Conservation (phyloP, 2,113 vertebrate genomes). For the Xyliphius kryptos region DNA sequence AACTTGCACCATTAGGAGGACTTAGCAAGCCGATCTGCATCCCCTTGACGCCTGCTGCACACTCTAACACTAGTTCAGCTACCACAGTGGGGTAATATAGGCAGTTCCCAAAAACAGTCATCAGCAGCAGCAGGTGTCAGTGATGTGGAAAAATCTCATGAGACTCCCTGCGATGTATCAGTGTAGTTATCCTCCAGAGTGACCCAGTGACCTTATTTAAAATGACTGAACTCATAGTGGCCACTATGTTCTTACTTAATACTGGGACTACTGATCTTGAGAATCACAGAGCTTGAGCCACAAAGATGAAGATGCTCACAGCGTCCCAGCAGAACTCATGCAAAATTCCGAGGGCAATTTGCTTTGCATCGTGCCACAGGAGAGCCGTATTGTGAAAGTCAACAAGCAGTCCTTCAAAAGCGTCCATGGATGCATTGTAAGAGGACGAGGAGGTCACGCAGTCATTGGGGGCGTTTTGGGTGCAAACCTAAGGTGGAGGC, state of each 20-base stretch:
- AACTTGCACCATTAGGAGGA: no score
- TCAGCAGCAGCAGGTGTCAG: slow-evolving; percentile 31
- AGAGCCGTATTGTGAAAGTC: slow-evolving; percentile 37
- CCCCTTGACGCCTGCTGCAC: slow-evolving; percentile 22
- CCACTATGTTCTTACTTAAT: no score
- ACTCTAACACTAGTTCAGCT: slow-evolving; percentile 54
- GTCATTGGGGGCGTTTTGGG: slow-evolving; percentile 36
- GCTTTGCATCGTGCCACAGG: slow-evolving; percentile 38
- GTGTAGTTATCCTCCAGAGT: not conserved
- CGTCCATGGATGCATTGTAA: slow-evolving; percentile 23
- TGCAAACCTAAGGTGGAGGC: slow-evolving; percentile 60
- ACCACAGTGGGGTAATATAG: slow-evolving; percentile 41
- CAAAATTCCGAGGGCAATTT: slow-evolving; percentile 35
- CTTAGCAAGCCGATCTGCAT: not conserved
- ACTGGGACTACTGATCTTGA: no score
- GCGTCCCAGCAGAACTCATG: no score
- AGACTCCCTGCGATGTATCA: slow-evolving; percentile 16
- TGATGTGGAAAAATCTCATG: slow-evolving; percentile 35
- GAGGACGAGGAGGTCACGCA: slow-evolving; percentile 30
- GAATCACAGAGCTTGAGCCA: no score
- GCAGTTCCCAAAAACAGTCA: slow-evolving; percentile 44
- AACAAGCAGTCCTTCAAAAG: slow-evolving; percentile 33
- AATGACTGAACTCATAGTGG: no score
- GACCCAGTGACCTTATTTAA: not conserved
- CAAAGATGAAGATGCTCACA: no score